A percentile compares a stretch with the other conserved stretches of the same genome.
Evolutionary conservation across 2,888 invertebrate genomes (phyloP).

Genomic region (Mythimna loreyi): DNA sequence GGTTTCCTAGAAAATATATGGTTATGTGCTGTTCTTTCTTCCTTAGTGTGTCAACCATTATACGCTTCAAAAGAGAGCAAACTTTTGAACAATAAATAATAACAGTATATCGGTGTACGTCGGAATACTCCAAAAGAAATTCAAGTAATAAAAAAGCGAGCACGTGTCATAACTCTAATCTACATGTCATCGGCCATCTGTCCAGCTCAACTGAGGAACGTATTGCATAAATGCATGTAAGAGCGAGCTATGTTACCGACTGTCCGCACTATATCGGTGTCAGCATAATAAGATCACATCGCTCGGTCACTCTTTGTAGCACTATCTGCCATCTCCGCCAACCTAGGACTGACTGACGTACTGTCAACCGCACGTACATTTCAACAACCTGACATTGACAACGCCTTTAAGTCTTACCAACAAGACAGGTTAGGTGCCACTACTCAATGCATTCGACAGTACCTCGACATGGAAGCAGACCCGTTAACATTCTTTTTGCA

Average conservation of each 20-base stretch:
- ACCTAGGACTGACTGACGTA: slow-evolving; percentile 27
- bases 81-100: slow-evolving; percentile 8
- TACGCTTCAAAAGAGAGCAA: not conserved
- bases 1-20: not conserved
- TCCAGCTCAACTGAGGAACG: slow-evolving; percentile 12
- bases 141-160: slow-evolving; percentile 41
- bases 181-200: slow-evolving; percentile 52
- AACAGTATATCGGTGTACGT: slow-evolving; percentile 21
- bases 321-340: slow-evolving; percentile 68
- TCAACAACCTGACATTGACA: slow-evolving; percentile 29
- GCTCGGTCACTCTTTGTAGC: slow-evolving; percentile 72
- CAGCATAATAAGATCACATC: slow-evolving; percentile 60
- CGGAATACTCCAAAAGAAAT: slow-evolving; percentile 34
- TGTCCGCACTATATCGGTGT: slow-evolving; percentile 44
- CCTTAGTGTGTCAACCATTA: not conserved
- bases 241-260: slow-evolving; percentile 18
- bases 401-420: slow-evolving; percentile 12
- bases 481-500: slow-evolving; percentile 87
- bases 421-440: slow-evolving; percentile 10
- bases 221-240: slow-evolving; percentile 56
- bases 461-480: slow-evolving; percentile 74
- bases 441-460: slow-evolving; percentile 11
- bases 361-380: slow-evolving; percentile 45
- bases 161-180: slow-evolving; percentile 62
- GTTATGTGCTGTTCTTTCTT: not conserved